Evolutionary conservation across 2,113 vertebrate genomes (phyloP), one percentile per base, ranked within the genome.

Genomic region (Vidua macroura): DNA sequence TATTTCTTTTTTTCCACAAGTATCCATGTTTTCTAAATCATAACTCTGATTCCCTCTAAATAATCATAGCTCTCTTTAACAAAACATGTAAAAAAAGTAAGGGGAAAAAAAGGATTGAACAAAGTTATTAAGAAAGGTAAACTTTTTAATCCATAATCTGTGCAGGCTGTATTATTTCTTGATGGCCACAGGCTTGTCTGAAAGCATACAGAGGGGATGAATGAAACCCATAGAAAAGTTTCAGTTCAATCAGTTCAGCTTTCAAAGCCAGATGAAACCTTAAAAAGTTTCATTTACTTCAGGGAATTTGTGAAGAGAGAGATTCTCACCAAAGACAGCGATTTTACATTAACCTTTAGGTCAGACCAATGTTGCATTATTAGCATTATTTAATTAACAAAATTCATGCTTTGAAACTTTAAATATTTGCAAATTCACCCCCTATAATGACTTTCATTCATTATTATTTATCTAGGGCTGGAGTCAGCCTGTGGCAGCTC

Each of bases 401-500:
- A 95, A 96, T 64, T 88, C 53, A 88, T 48, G 80, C 88, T 93
- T 81, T 80, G 72, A 96, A 93, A 92, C 93, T 90, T 92, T 95
- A 93, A 97, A 96, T 96, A 96, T 97, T 97, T 94, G 85, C 88
- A 93, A 96, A 96, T 94, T 90, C 76, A 81, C 31, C n/a, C 92
- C 69, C 73, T 62, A 28, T 96, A 96, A 94, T 83, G 90, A 82
- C 90, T 96, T 96, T 92, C 92, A 92, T 92, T 96, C 92, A 79
- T 92, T 95, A 82, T 92, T 96, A 96, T 97, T 97, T 96, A 92
- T 93, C 86, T 64, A 93, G 76, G 56, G 56, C 56, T 1, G 7
- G 64, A 88, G 88, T 92, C 80, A 90, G 70, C 79, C 93, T 84
- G 60, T 25, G 90, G 64, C 86, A 84, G 83, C 90, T 95, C 83